Evolutionary conservation across 2,797 vertebrate genomes (phyloP).

Genomic region (Mastacembelus armatus): DNA sequence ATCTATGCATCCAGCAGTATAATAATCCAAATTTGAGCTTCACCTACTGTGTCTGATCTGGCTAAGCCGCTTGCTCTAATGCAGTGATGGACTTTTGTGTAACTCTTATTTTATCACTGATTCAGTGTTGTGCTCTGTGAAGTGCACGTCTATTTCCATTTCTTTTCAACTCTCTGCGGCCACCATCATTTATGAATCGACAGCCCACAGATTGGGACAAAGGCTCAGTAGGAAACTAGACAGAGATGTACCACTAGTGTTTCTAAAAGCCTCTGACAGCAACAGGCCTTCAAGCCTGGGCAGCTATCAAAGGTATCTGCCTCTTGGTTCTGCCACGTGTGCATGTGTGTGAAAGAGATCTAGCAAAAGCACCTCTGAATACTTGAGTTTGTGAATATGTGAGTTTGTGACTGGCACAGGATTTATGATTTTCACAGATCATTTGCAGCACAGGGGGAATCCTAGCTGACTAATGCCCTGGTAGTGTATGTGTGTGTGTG

Average conservation of each 20-base stretch:
- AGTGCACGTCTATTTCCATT: conserved; percentile 42
- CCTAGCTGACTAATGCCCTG: conserved; percentile 33
- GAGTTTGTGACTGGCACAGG: conserved; percentile 19
- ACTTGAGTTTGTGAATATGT: conserved; percentile 29
- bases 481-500: background rate
- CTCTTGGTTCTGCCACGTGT: conserved; percentile 22
- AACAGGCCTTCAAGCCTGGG: conserved; percentile 49
- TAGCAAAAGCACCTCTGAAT: conserved; percentile 41
- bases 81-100: conserved; percentile 7
- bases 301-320: conserved; percentile 47
- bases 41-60: conserved; percentile 10
- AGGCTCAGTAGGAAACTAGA: conserved; percentile 44
- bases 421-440: conserved; percentile 49
- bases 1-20: background rate
- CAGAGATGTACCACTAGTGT: conserved; percentile 16
- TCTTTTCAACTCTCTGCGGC: conserved; percentile 40
- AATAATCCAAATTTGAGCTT: background rate
- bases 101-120: conserved; percentile 34
- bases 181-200: conserved; percentile 39
- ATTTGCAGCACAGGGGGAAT: conserved; percentile 39
- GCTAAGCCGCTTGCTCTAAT: conserved; percentile 31
- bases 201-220: conserved; percentile 48
- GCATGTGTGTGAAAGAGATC: conserved; percentile 48
- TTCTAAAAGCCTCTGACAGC: conserved; percentile 41
- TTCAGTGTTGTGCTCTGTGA: conserved; percentile 15